Evolutionary conservation across 2,888 invertebrate species (phyloP), one percentile per base, ranked within the genome.

Genomic region (Drosophila percnosoma): DNA sequence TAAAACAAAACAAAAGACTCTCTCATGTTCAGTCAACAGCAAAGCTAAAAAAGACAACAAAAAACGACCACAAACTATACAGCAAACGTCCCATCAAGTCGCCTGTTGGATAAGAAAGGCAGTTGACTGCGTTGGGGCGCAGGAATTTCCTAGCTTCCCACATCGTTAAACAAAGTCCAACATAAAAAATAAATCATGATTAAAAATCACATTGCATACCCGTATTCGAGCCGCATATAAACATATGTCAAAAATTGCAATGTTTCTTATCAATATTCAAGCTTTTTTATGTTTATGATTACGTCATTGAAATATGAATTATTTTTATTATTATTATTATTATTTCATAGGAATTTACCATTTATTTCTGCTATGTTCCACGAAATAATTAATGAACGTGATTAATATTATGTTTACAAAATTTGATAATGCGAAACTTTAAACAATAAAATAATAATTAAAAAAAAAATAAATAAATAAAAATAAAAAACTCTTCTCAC

Each of bases 111-210:
- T 78, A 80, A 80, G 80, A 54, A 51, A 36, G 48, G 54, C 60
- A 63, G 34, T 49, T 61, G 55, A 21, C 40, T 54, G 58, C 33
- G n/a, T 68, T 76, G 72, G 78, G 78, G 11, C 48, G 57, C 45
- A 29, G 58, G 40, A 55, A 33, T 45, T 53, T 65, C 71, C 53
- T 53, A 52, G 36, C 53, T 49, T 52, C 68, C 71, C 59, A 60
- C 66, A 77, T 71, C 87, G 87, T 74, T 89, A 89, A 84, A 71
- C 69, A 75, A 84, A 89, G 58, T 87, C 59, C 70, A 73, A 38
- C 85, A 82, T 82, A 82, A 85, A 85, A 86, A 75, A 83, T 27
- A 27, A 27, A 27, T 27, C 29, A 38, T 45, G 31, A 60, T 70
- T 55, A 15, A 10, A 69, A 36, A 36, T 18, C 21, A 13, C 34